phyloP scores from a whole-genome alignment of 2,113 vertebrate species.

The Grammomys dolichurus region DNA sequence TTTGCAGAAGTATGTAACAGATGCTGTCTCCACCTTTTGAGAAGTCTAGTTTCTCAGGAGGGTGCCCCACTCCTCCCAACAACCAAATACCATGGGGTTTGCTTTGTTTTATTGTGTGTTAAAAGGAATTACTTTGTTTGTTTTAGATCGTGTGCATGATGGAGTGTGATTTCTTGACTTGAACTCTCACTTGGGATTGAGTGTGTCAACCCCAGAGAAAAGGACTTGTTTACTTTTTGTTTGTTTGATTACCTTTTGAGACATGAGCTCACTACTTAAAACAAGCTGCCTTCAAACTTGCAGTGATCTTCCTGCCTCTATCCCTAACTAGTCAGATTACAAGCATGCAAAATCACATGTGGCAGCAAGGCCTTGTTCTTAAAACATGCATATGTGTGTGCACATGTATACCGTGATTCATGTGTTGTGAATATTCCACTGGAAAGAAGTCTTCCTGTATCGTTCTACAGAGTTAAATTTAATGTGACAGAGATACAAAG shows the following conservation, averaged over 20 bases:
- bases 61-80: neutral
- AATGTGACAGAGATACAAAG: constrained; percentile 38
- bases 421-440: constrained; percentile 39
- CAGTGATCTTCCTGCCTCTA: neutral
- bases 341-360: neutral
- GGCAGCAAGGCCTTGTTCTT: neutral
- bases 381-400: neutral
- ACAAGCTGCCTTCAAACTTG: neutral
- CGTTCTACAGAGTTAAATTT: constrained; percentile 44
- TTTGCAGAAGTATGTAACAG: constrained; percentile 50
- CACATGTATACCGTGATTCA: neutral
- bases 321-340: neutral
- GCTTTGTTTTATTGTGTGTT: constrained; percentile 52
- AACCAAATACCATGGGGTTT: constrained; percentile 31
- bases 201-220: constrained; percentile 59
- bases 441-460: constrained; percentile 48
- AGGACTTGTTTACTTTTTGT: neutral
- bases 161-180: constrained; percentile 34
- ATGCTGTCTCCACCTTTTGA: constrained; percentile 31
- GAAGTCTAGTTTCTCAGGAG: constrained; percentile 46
- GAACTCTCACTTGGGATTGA: constrained; percentile 58
- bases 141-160: constrained; percentile 35
- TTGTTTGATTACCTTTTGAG: neutral
- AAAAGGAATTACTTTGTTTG: constrained; percentile 26
- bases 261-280: neutral